Evolutionary conservation across 2,113 vertebrate species (phyloP), one percentile per base, ranked within the genome.

Genomic region (Triplophysa dalaica): DNA sequence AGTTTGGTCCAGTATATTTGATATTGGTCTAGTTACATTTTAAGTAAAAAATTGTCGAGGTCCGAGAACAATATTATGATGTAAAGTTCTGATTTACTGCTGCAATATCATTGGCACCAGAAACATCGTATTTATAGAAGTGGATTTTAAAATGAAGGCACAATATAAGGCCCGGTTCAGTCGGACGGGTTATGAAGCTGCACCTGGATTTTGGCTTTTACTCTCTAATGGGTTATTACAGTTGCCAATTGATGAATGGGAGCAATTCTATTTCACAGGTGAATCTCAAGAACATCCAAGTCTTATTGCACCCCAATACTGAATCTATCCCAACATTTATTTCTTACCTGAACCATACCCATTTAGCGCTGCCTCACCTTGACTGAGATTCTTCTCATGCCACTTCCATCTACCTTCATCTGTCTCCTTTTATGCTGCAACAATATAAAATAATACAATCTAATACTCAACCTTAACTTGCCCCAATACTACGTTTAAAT

Each of bases 11-110:
- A 48, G 22, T 62, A 21, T 29, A 45, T 74, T 29, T 24, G 13
- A 45, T 63, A 48, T 75, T 63, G 21, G 45, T 75, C 73, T 45
- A 12, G 58, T 75, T 75, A 75, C 21, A 4, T 45, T 45, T 62
- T 48, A 38, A 61, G 38, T 75, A 0, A 58, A 61, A 61, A 10
- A 38, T 38, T 38, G 33, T 38, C 54, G 29, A 43, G 56, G n/a
- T 41, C 54, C 16, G 19, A 60, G 70, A 22, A 43, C 38, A 73
- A 41, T 72, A 58, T 60, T 73, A 52, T 7, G 41, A 73, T 73
- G 14, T 61, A 16, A 74, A 74, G 61, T 75, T 26, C 22, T 13
- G 72, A 62, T 75, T 43, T 63, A 33, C 60, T 8, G 70, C 54
- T 60, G 8, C 33, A 60, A 33, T 61, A 21, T 41, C 12, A 43